A percentile compares a stretch with the other conserved stretches of the same genome.
phyloP scores from a whole-genome alignment of 2,113 vertebrate species.

The Hemibagrus wyckioides region DNA sequence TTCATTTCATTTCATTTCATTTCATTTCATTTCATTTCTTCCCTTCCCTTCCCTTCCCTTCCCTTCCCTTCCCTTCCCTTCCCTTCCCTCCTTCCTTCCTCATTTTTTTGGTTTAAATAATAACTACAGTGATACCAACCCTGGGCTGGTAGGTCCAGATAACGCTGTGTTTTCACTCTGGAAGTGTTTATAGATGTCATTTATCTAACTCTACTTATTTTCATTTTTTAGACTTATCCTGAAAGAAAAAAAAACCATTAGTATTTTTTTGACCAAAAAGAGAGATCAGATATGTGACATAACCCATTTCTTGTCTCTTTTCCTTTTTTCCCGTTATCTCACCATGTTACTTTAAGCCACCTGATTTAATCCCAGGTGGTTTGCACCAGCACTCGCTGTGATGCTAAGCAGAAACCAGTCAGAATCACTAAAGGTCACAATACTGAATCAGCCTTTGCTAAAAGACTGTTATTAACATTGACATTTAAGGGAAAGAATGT shows the following conservation, averaged over 20 bases:
- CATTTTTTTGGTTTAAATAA: too few relatives aligned
- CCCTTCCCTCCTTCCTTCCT: too few relatives aligned
- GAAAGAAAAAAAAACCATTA: too few relatives aligned
- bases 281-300: neutral
- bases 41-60: neutral
- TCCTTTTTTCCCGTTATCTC: neutral
- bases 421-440: constrained; percentile 38
- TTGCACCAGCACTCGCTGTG: neutral
- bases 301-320: neutral
- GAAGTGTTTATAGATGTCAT: too few relatives aligned
- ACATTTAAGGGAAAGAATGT: constrained; percentile 28
- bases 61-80: too few relatives aligned
- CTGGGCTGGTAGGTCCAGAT: too few relatives aligned
- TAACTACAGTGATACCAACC: too few relatives aligned
- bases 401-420: constrained; percentile 16
- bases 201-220: too few relatives aligned
- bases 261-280: neutral
- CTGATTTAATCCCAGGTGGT: constrained; percentile 23
- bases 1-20: too few relatives aligned
- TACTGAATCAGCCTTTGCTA: constrained; percentile 36
- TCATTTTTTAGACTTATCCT: too few relatives aligned
- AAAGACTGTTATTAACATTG: constrained; percentile 40
- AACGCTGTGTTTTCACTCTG: too few relatives aligned
- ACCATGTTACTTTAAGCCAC: neutral
- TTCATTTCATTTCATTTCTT: too few relatives aligned